phyloP scores from a whole-genome alignment of 2,797 vertebrate species.

The Poecilia gillii region DNA sequence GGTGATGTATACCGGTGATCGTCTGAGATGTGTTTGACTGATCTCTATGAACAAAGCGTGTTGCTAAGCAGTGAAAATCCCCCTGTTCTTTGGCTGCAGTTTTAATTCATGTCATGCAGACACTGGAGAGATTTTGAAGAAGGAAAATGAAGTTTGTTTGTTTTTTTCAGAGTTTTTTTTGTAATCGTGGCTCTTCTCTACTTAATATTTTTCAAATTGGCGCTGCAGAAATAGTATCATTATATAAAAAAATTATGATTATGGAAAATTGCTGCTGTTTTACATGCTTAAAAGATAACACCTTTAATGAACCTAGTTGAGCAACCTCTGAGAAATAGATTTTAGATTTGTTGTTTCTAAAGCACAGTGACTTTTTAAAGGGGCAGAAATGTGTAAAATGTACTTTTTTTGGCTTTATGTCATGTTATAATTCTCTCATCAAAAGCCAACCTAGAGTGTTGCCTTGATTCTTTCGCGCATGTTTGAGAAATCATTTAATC shows the following conservation, averaged over 20 bases:
- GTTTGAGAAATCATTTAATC: no score
- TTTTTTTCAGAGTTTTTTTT: constrained; percentile 10
- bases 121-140: neutral
- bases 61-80: constrained; percentile 42
- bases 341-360: neutral
- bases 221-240: neutral
- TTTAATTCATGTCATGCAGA: constrained; percentile 4
- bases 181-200: neutral
- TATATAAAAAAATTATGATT: neutral
- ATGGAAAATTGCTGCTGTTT: neutral
- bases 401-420: no score
- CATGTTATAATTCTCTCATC: no score
- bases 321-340: neutral
- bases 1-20: no score
- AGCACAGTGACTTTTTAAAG: neutral
- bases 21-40: constrained; percentile 28
- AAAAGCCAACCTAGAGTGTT: no score
- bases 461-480: no score
- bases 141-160: neutral
- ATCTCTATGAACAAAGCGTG: constrained; percentile 13
- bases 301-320: neutral
- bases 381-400: no score
- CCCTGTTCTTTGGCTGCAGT: constrained; percentile 1
- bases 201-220: neutral
- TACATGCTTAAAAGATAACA: neutral